Percentiles rank a stretch among this genome's conserved stretches.
Evolutionary conservation across 2,888 invertebrate genomes (phyloP).

Genomic region (Drosophila aldrichi): DNA sequence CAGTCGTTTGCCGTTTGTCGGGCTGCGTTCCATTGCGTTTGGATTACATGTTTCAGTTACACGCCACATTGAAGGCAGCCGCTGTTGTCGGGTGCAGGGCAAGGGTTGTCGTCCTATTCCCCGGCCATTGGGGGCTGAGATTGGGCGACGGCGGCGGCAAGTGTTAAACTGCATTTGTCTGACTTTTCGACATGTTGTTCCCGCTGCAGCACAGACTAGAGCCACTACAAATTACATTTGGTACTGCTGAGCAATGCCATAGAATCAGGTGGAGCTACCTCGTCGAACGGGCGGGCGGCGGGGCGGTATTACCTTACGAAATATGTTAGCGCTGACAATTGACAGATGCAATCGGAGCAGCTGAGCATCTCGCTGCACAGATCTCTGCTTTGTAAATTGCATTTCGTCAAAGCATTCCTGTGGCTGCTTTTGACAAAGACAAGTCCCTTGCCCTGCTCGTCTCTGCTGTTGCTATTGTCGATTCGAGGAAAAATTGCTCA

Average conservation of each 20-base stretch:
- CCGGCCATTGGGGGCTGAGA: background rate
- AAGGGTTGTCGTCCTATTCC: slow-evolving; percentile 11
- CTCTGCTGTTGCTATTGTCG: background rate
- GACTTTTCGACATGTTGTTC: slow-evolving; percentile 55
- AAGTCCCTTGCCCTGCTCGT: background rate
- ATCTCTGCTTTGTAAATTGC: slow-evolving; percentile 65
- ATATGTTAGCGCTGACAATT: slow-evolving; percentile 74
- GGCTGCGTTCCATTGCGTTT: slow-evolving; percentile 48
- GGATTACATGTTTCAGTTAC: slow-evolving; percentile 75
- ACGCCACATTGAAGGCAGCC: slow-evolving; percentile 58
- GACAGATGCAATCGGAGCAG: slow-evolving; percentile 77
- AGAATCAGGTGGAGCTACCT: slow-evolving; percentile 69
- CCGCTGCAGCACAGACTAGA: slow-evolving; percentile 9
- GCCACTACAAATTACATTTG: slow-evolving; percentile 65
- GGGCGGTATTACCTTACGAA: slow-evolving; percentile 60
- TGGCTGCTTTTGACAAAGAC: slow-evolving; percentile 70
- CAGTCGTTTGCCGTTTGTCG: slow-evolving; percentile 12
- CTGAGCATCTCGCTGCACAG: slow-evolving; percentile 22
- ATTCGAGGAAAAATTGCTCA: slow-evolving; percentile 52
- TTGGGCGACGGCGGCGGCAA: slow-evolving; percentile 33
- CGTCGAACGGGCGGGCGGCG: slow-evolving; percentile 17
- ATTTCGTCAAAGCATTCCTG: slow-evolving; percentile 77
- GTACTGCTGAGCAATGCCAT: slow-evolving; percentile 55
- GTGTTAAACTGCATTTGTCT: slow-evolving; percentile 79
- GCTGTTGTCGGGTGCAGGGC: slow-evolving; percentile 12